Percentiles rank a stretch among this genome's conserved stretches.
Conservation (phyloP, 2,797 vertebrate genomes). For the Simalia tracyae region DNA sequence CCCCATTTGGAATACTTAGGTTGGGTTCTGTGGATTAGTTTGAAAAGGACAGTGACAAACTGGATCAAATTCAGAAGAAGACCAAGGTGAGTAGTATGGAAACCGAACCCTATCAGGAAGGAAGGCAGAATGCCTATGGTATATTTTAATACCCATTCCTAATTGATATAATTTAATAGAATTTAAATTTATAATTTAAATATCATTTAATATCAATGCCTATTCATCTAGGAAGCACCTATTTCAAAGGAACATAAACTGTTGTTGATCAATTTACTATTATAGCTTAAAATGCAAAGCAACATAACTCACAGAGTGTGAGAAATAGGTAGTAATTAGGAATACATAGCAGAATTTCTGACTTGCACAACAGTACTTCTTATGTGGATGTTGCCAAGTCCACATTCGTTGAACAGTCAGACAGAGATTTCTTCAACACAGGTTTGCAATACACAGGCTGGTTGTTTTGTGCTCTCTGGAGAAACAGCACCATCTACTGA, state of each 20-base stretch:
- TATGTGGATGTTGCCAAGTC: background rate
- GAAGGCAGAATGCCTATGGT: background rate
- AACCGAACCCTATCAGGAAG: background rate
- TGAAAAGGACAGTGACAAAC: background rate
- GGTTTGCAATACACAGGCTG: background rate
- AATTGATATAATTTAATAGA: background rate
- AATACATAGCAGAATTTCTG: background rate
- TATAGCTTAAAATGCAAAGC: background rate
- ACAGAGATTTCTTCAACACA: background rate
- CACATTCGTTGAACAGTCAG: too few species aligned
- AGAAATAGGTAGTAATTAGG: background rate
- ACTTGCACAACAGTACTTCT: background rate
- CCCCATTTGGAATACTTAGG: background rate
- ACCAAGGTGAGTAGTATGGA: background rate
- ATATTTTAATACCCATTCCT: background rate
- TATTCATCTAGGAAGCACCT: background rate
- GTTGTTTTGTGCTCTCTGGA: background rate
- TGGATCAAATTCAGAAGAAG: background rate
- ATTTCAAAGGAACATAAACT: background rate
- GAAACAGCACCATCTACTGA: slow-evolving; percentile 12
- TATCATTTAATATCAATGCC: background rate
- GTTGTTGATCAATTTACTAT: background rate
- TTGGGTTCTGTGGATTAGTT: background rate
- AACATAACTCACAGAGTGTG: background rate
- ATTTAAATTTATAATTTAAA: background rate